Base-by-base conservation (phyloP, 2,113 vertebrate species). In the Hiodon alosoides region DNA sequence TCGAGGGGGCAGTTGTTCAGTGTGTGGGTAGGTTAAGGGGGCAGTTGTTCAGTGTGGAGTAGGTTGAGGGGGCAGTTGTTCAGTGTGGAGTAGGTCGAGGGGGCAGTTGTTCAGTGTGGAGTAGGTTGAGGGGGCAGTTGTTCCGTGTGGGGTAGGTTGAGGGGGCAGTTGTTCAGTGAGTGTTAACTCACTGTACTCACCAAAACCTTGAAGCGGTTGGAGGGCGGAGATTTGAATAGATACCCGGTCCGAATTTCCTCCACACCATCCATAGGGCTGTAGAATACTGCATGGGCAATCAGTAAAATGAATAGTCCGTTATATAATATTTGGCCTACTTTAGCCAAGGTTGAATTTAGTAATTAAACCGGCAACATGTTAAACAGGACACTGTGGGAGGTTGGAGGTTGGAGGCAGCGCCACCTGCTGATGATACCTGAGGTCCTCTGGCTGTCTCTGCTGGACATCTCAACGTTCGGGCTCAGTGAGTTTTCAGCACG, bases 161-260 rank as follows among this genome's bases (percentile, higher is more conserved):
- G 14, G 58, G 9, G 9, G 14, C 4, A 59, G 58, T 59, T 6
- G 14, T 9, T 3, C 3, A 11, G 9, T 59, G 14, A 9, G 14
- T 59, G 58, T 9, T 4, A 59, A 3, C 9, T 14, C 9, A 1
- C 7, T 2, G 2, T 1, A 60, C 78, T 79, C 47, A 90, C 90
- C 87, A 85, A 76, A 60, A 65, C 3, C 10, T 50, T 81, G 7
- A 85, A n/a, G 3, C 0, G 6, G 3, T 17, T 81, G 0, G 3
- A 3, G 0, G 89, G 87, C 57, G 90, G 90, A 75, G 90, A 92
- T 81, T 92, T 92, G 59, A 50, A 65, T 51, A 91, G 77, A 48
- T 83, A 89, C 78, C 90, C 90, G 47, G 75, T 0, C 77, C 81
- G 82, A 13, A 89, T 10, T 77, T 86, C 81, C 3, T 3, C 61